Base-by-base conservation (phyloP, 1,140 invertebrate species). In the Pseudomyrmex gracilis region DNA sequence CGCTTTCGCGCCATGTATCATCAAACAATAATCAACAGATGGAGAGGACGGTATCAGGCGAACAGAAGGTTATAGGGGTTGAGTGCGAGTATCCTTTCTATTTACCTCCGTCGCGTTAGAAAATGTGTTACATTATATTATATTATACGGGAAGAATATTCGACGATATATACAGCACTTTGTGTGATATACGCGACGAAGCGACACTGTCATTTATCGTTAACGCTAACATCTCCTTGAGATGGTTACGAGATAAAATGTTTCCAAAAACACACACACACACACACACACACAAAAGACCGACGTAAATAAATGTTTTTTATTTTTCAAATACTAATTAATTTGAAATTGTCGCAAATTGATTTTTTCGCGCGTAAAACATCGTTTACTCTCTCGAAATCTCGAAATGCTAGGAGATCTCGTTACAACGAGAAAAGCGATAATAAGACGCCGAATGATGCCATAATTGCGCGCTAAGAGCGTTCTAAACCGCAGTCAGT, bases 121-220 rank as follows among this genome's bases (percentile, higher is more conserved):
- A 60, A 74, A 82, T 82, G 34, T 20, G 4, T 34, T 49, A n/a
- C 20, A 61, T 73, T 61, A 82, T 73, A 53, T 73, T 61, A 82
- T 73, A 53, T 82, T 73, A 73, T 51, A 47, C n/a, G 34, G 60
- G 20, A 43, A 82, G 57, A 82, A 49, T 60, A 64, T 49, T 22
- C 47, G 17, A 5, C 34, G 57, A 63, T 74, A 70, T 17, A 73
- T 10, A 20, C 9, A 5, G 17, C 58, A 58, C 64, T 80, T 45
- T 22, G 20, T 60, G 9, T 60, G n/a, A 12, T 5, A 15, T 70
- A 49, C 43, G 34, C 70, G 57, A 22, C n/a, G 34, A 3, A 82
- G 70, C 51, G 34, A 71, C 53, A 58, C 53, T 80, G 66, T 34
- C 66, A 55, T 70, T 58, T 80, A 49, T 71, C 34, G 49, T 15